Conservation (phyloP, 2,888 invertebrate genomes). For the Xestia c-nigrum region DNA sequence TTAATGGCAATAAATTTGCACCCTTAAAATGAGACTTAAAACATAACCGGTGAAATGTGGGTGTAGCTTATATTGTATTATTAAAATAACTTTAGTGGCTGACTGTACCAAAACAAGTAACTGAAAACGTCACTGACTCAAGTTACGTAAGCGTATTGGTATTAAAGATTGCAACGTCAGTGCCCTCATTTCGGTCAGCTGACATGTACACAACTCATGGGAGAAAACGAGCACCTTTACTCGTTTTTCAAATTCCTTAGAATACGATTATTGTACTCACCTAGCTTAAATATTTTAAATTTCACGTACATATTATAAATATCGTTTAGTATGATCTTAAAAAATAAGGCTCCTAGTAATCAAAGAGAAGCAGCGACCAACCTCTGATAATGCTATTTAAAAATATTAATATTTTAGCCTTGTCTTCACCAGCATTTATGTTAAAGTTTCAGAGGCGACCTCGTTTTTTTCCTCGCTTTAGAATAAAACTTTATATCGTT, state of each 20-base stretch:
- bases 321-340: too few species aligned
- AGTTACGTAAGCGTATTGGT: conserved; percentile 38
- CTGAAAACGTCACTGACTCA: background rate
- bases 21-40: background rate
- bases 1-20: background rate
- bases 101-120: conserved; percentile 7
- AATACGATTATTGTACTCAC: conserved; percentile 9
- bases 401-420: conserved; percentile 4
- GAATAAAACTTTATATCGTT: conserved; percentile 22
- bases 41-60: too few species aligned
- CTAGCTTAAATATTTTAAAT: conserved; percentile 6
- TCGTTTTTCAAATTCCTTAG: conserved; percentile 10
- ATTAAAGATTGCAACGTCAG: conserved; percentile 51
- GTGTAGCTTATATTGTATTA: too few species aligned
- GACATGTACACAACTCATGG: conserved; percentile 23
- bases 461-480: conserved; percentile 13
- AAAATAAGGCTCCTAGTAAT: background rate
- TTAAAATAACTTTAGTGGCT: background rate
- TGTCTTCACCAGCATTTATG: conserved; percentile 5
- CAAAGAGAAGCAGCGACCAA: background rate
- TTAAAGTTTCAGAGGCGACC: conserved; percentile 18
- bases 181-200: conserved; percentile 46
- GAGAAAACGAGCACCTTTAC: conserved; percentile 20
- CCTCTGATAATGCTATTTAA: conserved; percentile 1
- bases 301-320: background rate